Evolutionary conservation across 2,888 invertebrate genomes (phyloP).

Genomic region (Germaria angustata): DNA sequence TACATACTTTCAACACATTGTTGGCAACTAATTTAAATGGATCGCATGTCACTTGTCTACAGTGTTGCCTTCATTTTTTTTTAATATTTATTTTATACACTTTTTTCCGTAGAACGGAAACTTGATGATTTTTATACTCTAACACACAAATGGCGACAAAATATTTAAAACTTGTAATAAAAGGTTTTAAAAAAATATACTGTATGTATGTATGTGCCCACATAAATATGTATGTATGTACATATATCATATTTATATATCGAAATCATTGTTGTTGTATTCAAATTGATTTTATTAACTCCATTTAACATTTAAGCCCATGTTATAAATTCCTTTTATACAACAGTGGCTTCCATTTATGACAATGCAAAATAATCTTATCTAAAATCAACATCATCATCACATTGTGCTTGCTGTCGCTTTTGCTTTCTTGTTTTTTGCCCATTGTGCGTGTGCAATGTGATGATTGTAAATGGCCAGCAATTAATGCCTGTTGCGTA

Average conservation of each 20-base stretch:
- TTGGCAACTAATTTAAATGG: conserved; percentile 79
- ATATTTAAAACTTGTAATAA: conserved; percentile 29
- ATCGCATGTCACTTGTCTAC: conserved; percentile 68
- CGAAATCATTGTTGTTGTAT: too few relatives aligned
- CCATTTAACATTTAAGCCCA: background rate
- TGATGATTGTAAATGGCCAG: conserved; percentile 57
- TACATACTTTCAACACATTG: conserved; percentile 76
- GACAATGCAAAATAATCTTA: background rate
- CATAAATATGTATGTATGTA: too few relatives aligned
- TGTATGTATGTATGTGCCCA: background rate
- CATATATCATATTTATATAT: too few relatives aligned
- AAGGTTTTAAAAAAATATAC: too few relatives aligned
- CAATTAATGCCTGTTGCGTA: conserved; percentile 63
- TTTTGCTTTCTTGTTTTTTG: background rate
- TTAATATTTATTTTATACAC: background rate
- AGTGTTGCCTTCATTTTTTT: conserved; percentile 16
- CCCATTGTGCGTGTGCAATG: conserved; percentile 36
- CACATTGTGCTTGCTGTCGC: too few relatives aligned
- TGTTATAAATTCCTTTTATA: too few relatives aligned
- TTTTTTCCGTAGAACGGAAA: conserved; percentile 15
- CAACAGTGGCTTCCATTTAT: too few relatives aligned
- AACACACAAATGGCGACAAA: conserved; percentile 57
- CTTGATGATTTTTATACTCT: background rate
- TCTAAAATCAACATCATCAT: conserved; percentile 17
- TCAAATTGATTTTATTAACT: background rate